These are phyloP conservation scores for Zaprionus lachaisei DNA, from an alignment of 1,140 invertebrate species.

Conservation along the genomic window DNA sequence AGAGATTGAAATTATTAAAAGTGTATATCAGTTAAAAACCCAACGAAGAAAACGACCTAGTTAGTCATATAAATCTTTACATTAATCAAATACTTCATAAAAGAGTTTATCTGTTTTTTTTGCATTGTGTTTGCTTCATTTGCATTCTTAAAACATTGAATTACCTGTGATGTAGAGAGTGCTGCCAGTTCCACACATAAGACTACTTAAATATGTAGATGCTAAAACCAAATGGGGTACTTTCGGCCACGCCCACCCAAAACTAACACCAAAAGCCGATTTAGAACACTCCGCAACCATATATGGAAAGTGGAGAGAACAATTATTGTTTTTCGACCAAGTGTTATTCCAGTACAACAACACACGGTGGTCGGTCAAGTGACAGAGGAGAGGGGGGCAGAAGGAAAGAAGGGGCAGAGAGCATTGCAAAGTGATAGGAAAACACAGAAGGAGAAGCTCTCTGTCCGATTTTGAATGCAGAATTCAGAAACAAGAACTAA, in stretches of 20 bases:
- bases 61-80: no score
- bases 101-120: background rate
- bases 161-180: background rate
- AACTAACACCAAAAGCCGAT: constrained; percentile 70
- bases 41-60: no score
- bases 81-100: no score
- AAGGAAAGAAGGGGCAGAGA: background rate
- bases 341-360: constrained; percentile 65
- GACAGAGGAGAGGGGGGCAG: background rate
- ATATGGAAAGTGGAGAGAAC: constrained; percentile 61
- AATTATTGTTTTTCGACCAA: constrained; percentile 74
- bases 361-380: constrained; percentile 45
- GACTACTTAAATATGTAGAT: constrained; percentile 38
- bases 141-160: background rate
- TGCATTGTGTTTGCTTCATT: background rate
- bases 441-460: constrained; percentile 25
- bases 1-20: no score
- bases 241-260: background rate
- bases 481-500: constrained; percentile 42
- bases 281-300: constrained; percentile 54
- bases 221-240: constrained; percentile 7
- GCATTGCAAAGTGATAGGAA: constrained; percentile 22
- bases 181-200: background rate
- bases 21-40: no score
- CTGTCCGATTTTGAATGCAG: constrained; percentile 64